A percentile compares a stretch with the other conserved stretches of the same genome.
Conservation (phyloP, 2,113 vertebrate genomes). For the Calcarius ornatus region DNA sequence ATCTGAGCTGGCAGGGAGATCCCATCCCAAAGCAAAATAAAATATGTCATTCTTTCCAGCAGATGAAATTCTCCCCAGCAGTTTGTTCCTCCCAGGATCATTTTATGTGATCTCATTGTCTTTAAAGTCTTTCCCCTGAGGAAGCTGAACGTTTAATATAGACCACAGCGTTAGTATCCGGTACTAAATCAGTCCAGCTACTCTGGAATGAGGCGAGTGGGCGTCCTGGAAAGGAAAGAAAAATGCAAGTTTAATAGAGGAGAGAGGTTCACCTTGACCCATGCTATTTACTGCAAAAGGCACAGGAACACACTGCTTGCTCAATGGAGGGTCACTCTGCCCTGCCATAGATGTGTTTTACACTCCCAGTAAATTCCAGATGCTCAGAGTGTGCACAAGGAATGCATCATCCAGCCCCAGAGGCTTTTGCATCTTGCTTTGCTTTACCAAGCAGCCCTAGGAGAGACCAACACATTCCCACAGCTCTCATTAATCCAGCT, state of each 20-base stretch:
- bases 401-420: neutral
- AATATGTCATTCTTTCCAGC: constrained; percentile 11
- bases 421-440: neutral
- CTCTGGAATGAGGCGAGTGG: constrained; percentile 81
- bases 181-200: constrained; percentile 77
- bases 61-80: constrained; percentile 11
- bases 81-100: constrained; percentile 24
- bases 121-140: constrained; percentile 37
- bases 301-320: neutral
- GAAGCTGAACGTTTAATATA: constrained; percentile 79
- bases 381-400: neutral
- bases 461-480: neutral
- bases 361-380: neutral
- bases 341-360: neutral
- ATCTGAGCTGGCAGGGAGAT: constrained; percentile 14
- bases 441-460: neutral
- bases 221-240: constrained; percentile 76
- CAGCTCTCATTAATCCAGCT: neutral
- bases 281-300: neutral
- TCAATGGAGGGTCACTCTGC: neutral
- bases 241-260: neutral
- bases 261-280: neutral
- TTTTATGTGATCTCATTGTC: constrained; percentile 10
- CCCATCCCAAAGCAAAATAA: constrained; percentile 45
- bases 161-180: constrained; percentile 76